Base-by-base conservation (phyloP, 2,888 invertebrate genomes). In the Junonia oenone region DNA sequence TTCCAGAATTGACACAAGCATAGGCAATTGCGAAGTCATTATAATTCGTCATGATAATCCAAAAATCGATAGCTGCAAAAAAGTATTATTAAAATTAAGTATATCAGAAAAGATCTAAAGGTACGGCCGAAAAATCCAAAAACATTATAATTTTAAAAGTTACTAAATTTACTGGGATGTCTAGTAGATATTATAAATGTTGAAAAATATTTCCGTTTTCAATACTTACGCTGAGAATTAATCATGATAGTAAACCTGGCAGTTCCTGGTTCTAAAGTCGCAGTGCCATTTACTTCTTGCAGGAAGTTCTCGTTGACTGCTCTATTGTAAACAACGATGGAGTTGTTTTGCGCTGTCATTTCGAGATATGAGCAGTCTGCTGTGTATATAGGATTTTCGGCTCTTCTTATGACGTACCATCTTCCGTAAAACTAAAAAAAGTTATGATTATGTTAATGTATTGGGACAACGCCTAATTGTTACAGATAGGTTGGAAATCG, bases 321-420 rank as follows among this genome's bases (percentile, higher is more conserved):
- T 33, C 63, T 53, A 14, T 73, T 66, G 14, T 49, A 15, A 1
- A 79, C 63, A 0, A 45, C 48, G 17, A 58, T 55, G 2, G 8
- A 47, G 1, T 54, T 53, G 3, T 48, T 63, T 13, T 45, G 53
- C 8, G 51, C 54, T 0, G 46, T 55, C 8, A 86, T 61, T 3
- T 72, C 60, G 13, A 79, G 59, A 0, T 51, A 56, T 0, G 81
- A 71, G 56, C 88, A 89, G n/a, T 82, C 81, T 0, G 73, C 76
- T 0, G 56, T 66, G 45, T 70, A 68, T 0, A 54, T 53, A 0
- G 59, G 50, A 17, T 67, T 72, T 8, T 67, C 72, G 0, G 79
- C 61, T 15, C 78, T 70, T 6, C 67, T 61, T 13, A 74, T 56
- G 45, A 83, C 85, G 61, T 74, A 69, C 88, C 87, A 89, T 51